Evolutionary conservation across 2,888 invertebrate species (phyloP).

Genomic region (Sepioteuthis lessoniana): DNA sequence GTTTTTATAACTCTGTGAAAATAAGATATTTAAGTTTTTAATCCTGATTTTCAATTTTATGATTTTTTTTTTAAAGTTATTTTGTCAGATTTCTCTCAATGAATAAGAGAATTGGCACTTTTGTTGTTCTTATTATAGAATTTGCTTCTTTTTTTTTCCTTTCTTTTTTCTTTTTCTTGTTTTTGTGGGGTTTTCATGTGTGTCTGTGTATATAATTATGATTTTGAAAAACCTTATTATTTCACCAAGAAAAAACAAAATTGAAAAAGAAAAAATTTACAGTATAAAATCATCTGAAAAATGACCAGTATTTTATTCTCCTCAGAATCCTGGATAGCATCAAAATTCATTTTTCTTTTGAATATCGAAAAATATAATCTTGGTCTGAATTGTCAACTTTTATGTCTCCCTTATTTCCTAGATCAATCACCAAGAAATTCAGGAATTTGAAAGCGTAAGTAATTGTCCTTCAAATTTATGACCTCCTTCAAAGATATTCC

Average conservation of each 20-base stretch:
- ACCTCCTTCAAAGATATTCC: not conserved
- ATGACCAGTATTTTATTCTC: not conserved
- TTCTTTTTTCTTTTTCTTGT: not conserved
- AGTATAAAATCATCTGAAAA: not conserved
- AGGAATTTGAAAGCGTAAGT: not conserved
- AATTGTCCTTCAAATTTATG: not conserved
- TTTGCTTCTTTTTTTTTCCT: not conserved
- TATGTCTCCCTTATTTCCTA: not conserved
- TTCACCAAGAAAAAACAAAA: not conserved
- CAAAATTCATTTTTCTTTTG: not conserved
- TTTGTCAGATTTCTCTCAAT: not conserved
- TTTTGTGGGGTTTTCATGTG: no score
- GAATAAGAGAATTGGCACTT: no score
- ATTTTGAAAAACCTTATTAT: not conserved
- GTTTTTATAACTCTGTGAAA: not conserved
- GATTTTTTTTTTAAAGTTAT: not conserved
- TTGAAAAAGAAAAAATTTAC: not conserved
- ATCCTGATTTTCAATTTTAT: not conserved
- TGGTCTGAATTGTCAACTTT: not conserved
- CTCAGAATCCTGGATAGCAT: not conserved
- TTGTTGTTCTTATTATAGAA: no score
- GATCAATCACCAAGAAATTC: not conserved
- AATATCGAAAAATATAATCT: not conserved
- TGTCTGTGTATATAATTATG: no score
- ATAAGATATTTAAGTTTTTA: not conserved